A percentile compares a stretch with the other conserved stretches of the same genome.
Conservation (phyloP, 2,113 vertebrate genomes). For the Hirundichthys speculiger region DNA sequence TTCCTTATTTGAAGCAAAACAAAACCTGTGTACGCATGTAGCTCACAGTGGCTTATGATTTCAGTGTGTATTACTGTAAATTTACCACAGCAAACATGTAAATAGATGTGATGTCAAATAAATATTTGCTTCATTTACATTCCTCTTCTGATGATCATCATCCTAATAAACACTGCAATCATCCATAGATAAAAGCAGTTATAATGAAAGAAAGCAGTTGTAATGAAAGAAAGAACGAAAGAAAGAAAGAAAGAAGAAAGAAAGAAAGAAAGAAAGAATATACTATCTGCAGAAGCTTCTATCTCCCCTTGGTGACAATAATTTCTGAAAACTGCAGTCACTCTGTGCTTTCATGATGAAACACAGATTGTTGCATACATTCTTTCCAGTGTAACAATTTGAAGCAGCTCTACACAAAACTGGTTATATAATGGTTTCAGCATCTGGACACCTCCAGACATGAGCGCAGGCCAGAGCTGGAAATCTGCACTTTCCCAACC, state of each 20-base stretch:
- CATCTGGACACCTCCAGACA: constrained; percentile 54
- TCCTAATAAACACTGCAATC: not conserved
- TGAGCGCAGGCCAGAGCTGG: constrained; percentile 29
- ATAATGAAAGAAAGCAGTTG: too few species aligned
- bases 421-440: constrained; percentile 48
- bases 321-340: not conserved
- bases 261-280: not conserved
- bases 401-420: constrained; percentile 20
- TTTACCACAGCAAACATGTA: not conserved
- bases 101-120: too few species aligned
- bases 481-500: constrained; percentile 24
- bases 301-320: not conserved
- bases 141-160: not conserved
- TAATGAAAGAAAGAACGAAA: too few species aligned
- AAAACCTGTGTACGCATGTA: too few species aligned
- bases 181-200: not conserved
- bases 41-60: too few species aligned
- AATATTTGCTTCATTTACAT: not conserved
- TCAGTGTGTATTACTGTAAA: too few species aligned
- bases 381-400: constrained; percentile 42
- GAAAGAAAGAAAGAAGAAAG: too few species aligned
- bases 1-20: too few species aligned
- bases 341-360: constrained; percentile 25
- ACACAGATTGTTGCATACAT: constrained; percentile 29
- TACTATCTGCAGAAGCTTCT: constrained; percentile 3